Evolutionary conservation across 2,113 vertebrate species (phyloP).

Genomic region (Formicarius rufipectus): DNA sequence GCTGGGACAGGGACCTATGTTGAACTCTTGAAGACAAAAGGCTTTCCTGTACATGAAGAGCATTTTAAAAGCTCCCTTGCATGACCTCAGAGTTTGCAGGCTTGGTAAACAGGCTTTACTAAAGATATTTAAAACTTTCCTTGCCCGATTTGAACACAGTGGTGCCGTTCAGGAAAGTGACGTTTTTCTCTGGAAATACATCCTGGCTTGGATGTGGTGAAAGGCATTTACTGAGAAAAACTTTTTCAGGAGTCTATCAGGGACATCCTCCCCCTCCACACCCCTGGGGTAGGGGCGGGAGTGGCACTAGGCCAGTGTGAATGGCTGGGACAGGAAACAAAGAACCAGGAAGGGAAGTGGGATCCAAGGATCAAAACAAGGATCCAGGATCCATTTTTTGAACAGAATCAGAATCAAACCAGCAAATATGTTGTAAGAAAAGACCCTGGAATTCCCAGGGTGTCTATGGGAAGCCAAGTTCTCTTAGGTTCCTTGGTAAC

Average conservation of each 20-base stretch:
- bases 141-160: neutral
- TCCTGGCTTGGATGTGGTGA: neutral
- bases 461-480: neutral
- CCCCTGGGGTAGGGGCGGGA: accelerated
- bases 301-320: no score
- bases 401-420: neutral
- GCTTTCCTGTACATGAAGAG: neutral
- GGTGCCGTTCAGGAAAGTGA: neutral
- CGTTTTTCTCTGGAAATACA: neutral
- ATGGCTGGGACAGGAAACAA: neutral
- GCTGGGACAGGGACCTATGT: neutral
- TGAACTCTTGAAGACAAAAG: neutral
- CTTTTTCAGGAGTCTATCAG: neutral
- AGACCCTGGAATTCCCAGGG: neutral
- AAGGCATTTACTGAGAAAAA: neutral
- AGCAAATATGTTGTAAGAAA: neutral
- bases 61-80: conserved; percentile 18
- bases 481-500: neutral
- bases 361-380: neutral
- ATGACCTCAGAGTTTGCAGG: neutral
- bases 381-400: neutral
- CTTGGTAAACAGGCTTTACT: neutral
- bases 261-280: neutral
- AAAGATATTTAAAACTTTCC: neutral
- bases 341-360: neutral